These are phyloP conservation scores for Botia almorhae DNA, from an alignment of 2,797 vertebrate genomes.

Conservation along the genomic window DNA sequence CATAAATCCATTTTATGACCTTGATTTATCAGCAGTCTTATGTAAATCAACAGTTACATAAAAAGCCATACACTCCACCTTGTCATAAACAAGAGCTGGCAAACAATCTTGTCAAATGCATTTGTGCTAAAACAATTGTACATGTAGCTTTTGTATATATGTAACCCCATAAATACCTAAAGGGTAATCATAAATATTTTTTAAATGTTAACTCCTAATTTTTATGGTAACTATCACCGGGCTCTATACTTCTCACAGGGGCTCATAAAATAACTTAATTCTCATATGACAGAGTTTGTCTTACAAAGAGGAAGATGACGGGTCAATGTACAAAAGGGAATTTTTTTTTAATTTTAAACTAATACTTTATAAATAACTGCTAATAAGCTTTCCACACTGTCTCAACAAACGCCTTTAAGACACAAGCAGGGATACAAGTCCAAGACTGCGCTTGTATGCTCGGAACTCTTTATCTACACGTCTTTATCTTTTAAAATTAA, in stretches of 20 bases:
- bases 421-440: constrained; percentile 68
- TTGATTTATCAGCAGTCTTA: neutral
- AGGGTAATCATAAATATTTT: no score
- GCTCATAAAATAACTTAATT: no score
- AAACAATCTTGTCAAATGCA: neutral
- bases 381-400: neutral
- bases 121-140: no score
- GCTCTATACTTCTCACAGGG: no score
- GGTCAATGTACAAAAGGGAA: no score
- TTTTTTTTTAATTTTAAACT: neutral
- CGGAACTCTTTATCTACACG: no score
- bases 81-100: neutral
- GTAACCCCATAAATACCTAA: no score
- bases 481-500: neutral
- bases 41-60: neutral
- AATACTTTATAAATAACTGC: constrained; percentile 42
- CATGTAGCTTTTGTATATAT: no score
- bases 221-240: no score
- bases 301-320: no score
- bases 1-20: neutral
- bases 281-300: no score
- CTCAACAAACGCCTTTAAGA: constrained; percentile 20
- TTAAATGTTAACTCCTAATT: no score
- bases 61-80: neutral
- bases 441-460: constrained; percentile 65